Percentiles rank a stretch among this genome's conserved stretches.
Evolutionary conservation across 2,888 invertebrate species (phyloP).

Genomic region (Xestobium rufovillosum): DNA sequence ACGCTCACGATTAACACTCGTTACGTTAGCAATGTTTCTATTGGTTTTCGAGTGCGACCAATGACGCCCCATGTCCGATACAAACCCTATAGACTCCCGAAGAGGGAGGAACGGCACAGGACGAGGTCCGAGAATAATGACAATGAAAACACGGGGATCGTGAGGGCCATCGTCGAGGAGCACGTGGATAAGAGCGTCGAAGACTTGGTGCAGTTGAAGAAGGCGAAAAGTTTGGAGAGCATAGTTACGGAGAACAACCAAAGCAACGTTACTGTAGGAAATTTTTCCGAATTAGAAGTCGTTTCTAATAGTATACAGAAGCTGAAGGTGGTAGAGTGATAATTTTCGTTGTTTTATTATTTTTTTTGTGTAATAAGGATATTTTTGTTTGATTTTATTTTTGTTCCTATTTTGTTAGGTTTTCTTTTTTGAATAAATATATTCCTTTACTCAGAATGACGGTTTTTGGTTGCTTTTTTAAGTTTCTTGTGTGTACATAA

Average conservation of each 20-base stretch:
- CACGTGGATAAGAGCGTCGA: slow-evolving; percentile 29
- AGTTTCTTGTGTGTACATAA: no score
- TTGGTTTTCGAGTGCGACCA: slow-evolving; percentile 50
- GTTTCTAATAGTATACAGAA: slow-evolving; percentile 57
- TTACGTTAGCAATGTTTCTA: slow-evolving; percentile 56
- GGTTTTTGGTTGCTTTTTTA: no score
- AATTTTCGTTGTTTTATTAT: no score
- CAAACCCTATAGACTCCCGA: slow-evolving; percentile 52
- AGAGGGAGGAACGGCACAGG: slow-evolving; percentile 49
- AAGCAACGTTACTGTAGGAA: slow-evolving; percentile 28
- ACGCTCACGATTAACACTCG: slow-evolving; percentile 48
- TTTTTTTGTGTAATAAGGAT: slow-evolving; percentile 7
- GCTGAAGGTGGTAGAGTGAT: slow-evolving; percentile 50
- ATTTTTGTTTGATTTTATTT: slow-evolving; percentile 3
- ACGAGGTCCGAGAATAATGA: slow-evolving; percentile 59
- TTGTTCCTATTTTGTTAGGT: no score
- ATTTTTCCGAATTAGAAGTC: slow-evolving; percentile 50
- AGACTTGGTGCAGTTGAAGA: slow-evolving; percentile 44
- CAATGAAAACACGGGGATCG: slow-evolving; percentile 30
- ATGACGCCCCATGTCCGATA: slow-evolving; percentile 47
- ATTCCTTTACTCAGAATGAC: no score
- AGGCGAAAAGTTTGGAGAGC: slow-evolving; percentile 56
- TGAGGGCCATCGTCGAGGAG: slow-evolving; percentile 32
- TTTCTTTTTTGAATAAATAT: no score
- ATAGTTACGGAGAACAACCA: slow-evolving; percentile 42